A percentile compares a stretch with the other conserved stretches of the same genome.
phyloP scores from a whole-genome alignment of 2,797 vertebrate species.

The Podarcis lilfordi region DNA sequence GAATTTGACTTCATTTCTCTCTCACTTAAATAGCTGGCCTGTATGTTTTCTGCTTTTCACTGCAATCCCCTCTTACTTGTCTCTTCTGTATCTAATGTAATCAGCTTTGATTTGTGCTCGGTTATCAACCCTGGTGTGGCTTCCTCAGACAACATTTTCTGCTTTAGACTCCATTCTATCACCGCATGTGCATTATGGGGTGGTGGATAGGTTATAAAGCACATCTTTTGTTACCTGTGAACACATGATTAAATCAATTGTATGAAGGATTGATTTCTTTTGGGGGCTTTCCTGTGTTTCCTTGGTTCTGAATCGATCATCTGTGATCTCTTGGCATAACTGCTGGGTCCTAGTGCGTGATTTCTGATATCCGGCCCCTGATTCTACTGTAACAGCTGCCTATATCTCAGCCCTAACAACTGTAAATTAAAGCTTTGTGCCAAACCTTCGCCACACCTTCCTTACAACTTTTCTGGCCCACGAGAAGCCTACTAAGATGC shows the following conservation, averaged over 20 bases:
- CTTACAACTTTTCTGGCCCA: background rate
- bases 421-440: background rate
- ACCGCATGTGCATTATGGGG: background rate
- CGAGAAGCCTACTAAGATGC: background rate
- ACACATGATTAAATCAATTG: no score
- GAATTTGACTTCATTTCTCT: constrained; percentile 61
- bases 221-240: background rate
- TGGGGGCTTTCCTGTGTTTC: no score
- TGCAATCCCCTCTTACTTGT: constrained; percentile 46
- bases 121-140: constrained; percentile 11
- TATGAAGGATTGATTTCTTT: no score
- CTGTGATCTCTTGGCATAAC: no score
- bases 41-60: constrained; percentile 56
- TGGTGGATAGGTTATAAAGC: background rate
- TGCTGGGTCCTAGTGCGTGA: no score
- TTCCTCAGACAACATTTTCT: background rate
- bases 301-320: no score
- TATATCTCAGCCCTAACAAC: background rate
- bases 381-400: background rate
- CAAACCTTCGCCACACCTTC: background rate
- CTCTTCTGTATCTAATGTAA: constrained; percentile 23
- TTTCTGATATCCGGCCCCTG: no score
- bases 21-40: constrained; percentile 57
- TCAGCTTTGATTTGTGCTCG: constrained; percentile 39
- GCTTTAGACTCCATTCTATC: no score